phyloP scores from a whole-genome alignment of 2,113 vertebrate species.

The Syrmaticus mikado region DNA sequence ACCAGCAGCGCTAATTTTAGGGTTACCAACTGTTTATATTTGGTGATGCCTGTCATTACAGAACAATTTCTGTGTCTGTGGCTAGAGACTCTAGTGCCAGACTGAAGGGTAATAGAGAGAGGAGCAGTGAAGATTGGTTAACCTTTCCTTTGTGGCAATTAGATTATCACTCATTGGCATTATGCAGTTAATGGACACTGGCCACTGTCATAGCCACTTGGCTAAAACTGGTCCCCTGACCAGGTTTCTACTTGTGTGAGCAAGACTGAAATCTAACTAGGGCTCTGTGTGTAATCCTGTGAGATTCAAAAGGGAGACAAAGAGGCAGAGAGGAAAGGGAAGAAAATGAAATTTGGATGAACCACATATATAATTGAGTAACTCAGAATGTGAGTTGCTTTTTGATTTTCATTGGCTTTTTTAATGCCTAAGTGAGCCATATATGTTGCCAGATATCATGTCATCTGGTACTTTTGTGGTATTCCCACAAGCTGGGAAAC shows the following conservation, averaged over 20 bases:
- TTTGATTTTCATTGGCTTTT: constrained; percentile 43
- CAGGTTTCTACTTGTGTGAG: not conserved
- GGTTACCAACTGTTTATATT: constrained; percentile 67
- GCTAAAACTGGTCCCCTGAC: not conserved
- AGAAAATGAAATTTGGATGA: not conserved
- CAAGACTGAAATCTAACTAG: not conserved
- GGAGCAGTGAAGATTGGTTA: constrained; percentile 34
- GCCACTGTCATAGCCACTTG: not conserved
- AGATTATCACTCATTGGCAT: constrained; percentile 16
- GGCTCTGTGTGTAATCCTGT: not conserved
- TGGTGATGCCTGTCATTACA: constrained; percentile 65
- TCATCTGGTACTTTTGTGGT: constrained; percentile 62
- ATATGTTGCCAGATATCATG: constrained; percentile 50
- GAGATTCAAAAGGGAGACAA: not conserved
- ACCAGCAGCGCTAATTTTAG: not conserved
- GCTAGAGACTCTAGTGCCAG: constrained; percentile 48
- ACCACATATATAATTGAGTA: constrained; percentile 5
- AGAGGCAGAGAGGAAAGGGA: not conserved
- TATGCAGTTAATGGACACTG: not conserved
- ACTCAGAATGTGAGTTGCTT: constrained; percentile 9
- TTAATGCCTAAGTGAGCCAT: constrained; percentile 30
- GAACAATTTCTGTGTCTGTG: constrained; percentile 68
- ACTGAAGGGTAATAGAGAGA: constrained; percentile 22
- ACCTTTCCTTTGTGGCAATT: constrained; percentile 24
- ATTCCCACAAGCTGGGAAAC: constrained; percentile 59